phyloP scores from a whole-genome alignment of 2,888 invertebrate species.

The Ormyrus nitidulus region DNA sequence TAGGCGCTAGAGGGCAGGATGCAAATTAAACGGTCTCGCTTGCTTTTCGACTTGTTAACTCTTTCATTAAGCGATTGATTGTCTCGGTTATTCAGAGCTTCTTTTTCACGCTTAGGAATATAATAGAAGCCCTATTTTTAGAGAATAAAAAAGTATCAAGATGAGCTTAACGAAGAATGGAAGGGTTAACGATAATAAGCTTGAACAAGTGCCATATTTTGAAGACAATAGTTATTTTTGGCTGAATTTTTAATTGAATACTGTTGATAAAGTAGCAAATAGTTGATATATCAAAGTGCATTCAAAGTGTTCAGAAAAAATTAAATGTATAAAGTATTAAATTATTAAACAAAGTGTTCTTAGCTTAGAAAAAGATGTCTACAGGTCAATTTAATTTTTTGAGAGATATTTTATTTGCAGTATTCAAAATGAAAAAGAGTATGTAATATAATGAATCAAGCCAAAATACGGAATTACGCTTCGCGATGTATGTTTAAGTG shows the following conservation, averaged over 20 bases:
- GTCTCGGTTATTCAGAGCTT: too few species aligned
- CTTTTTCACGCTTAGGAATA: too few species aligned
- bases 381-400: neutral
- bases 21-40: conserved; percentile 14
- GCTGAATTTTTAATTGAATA: conserved; percentile 2
- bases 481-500: conserved; percentile 14
- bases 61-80: neutral
- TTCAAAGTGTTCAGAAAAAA: too few species aligned
- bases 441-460: neutral
- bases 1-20: neutral
- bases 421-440: conserved; percentile 1
- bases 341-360: too few species aligned
- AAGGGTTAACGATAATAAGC: conserved; percentile 13
- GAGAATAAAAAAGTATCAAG: neutral
- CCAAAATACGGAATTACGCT: neutral
- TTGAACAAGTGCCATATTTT: conserved; percentile 40
- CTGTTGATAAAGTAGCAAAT: neutral
- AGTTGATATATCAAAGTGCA: too few species aligned
- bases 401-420: conserved; percentile 4
- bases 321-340: too few species aligned
- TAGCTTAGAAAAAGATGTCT: too few species aligned
- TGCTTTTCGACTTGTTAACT: conserved; percentile 2
- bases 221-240: conserved; percentile 31
- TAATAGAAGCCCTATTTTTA: too few species aligned
- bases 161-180: neutral